Base-by-base conservation (phyloP, 2,888 invertebrate species). In the Cerceris ruficornis region DNA sequence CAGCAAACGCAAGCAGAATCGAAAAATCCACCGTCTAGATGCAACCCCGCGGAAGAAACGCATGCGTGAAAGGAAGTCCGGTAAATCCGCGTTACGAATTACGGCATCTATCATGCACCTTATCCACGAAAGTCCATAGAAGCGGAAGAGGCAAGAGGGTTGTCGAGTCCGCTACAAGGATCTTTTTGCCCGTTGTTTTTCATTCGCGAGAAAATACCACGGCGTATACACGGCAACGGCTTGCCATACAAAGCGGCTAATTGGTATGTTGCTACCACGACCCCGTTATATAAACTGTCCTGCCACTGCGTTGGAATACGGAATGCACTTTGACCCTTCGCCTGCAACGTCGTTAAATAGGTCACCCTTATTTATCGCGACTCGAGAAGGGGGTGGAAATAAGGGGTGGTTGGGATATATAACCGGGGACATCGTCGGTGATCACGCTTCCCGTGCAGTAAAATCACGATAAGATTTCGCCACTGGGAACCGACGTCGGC, bases 251-350 rank as follows among this genome's bases (percentile, higher is more conserved):
- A 88, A 88, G 86, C 74, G 86, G 83, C 88, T 88, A 88, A 88
- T 88, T 88, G 88, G 88, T 88, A 88, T 88, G 88, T 88, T 87
- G 86, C 85, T 85, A 83, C 87, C 76, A 82, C 72, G 84, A 78
- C 84, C 80, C 74, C 75, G 74, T 84, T 84, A 80, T 85, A 88
- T 87, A 88, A 87, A 88, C 86, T 86, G 83, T 67, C 65, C 80
- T 64, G 80, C 73, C 79, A 77, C 85, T 75, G 64, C 81, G 83
- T 73, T 73, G 82, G 88, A 88, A 88, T 88, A 88, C 88, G 81
- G 65, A 87, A 88, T 88, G 82, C 80, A 82, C 80, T 85, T 82
- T 83, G 82, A 86, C 87, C 80, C 77, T 77, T 64, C 64, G 59
- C 55, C 69, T 52, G 50, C 59, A 61, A 58, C 61, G 50, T 61